Conservation (phyloP, 2,797 vertebrate species). For the Falco rusticolus region DNA sequence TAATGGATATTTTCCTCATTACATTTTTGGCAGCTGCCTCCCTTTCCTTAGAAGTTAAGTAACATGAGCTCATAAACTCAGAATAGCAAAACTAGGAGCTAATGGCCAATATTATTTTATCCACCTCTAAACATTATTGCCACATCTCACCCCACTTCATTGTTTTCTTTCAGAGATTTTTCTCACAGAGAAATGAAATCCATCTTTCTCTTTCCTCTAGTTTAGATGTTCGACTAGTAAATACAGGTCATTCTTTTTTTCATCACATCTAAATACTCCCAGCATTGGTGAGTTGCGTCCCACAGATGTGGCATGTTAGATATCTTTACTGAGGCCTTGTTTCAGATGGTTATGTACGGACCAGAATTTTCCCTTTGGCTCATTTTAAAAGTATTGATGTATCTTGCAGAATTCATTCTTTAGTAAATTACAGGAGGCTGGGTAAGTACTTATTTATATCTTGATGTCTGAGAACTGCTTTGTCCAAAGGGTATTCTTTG, state of each 20-base stretch:
- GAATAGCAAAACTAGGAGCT: neutral
- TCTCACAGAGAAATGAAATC: neutral
- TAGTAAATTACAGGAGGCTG: neutral
- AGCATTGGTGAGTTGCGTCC: neutral
- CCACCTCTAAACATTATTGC: neutral
- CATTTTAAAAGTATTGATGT: neutral
- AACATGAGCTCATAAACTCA: neutral
- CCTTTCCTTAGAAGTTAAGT: neutral
- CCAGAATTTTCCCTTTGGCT: neutral
- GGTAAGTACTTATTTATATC: neutral
- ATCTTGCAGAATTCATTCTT: neutral
- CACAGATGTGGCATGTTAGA: neutral
- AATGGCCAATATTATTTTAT: neutral
- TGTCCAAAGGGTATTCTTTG: neutral
- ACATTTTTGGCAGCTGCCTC: neutral
- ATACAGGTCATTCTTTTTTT: neutral
- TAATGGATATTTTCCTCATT: neutral
- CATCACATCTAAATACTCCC: neutral
- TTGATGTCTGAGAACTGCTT: neutral
- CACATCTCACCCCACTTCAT: neutral
- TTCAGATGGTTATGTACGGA: neutral
- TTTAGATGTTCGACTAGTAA: neutral
- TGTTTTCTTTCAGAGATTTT: neutral
- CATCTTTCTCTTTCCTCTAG: neutral
- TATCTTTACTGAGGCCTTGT: neutral